These are phyloP conservation scores for Drosophila neonasuta DNA, from an alignment of 2,888 invertebrate species.

Conservation along the genomic window DNA sequence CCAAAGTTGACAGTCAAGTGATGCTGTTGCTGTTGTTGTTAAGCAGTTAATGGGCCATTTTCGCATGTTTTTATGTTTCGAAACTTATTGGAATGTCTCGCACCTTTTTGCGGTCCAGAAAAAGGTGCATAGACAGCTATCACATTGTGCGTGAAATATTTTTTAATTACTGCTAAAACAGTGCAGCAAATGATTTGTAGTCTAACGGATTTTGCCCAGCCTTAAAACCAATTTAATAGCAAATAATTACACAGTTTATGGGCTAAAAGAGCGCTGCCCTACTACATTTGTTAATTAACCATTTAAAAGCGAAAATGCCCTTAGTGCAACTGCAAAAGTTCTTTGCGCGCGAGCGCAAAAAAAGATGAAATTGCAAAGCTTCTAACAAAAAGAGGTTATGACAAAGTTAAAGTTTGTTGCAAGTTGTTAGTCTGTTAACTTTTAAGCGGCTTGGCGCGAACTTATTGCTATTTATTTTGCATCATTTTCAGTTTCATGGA, in stretches of 20 bases:
- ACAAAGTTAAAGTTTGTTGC: slow-evolving; percentile 72
- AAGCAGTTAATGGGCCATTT: slow-evolving; percentile 61
- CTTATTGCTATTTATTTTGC: slow-evolving; percentile 76
- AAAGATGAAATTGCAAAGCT: slow-evolving; percentile 43
- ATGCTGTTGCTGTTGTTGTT: slow-evolving; percentile 32
- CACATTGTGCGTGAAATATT: not conserved
- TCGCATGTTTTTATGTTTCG: slow-evolving; percentile 53
- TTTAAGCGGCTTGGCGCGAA: slow-evolving; percentile 73
- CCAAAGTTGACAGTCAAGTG: slow-evolving; percentile 19
- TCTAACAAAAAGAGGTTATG: slow-evolving; percentile 58
- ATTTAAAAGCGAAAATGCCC: slow-evolving; percentile 40
- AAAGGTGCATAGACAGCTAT: not conserved
- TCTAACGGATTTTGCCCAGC: not conserved
- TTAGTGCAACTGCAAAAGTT: slow-evolving; percentile 9
- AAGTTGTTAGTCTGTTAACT: slow-evolving; percentile 69
- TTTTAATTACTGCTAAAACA: not conserved
- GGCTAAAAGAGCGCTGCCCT: slow-evolving; percentile 5
- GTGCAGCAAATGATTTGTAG: not conserved
- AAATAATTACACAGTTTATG: slow-evolving; percentile 8
- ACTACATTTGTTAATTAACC: slow-evolving; percentile 63
- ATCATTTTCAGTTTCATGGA: slow-evolving; percentile 65
- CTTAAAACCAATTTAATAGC: not conserved
- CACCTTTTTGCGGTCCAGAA: slow-evolving; percentile 45
- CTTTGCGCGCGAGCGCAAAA: not conserved
- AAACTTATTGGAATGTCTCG: slow-evolving; percentile 30